Percentiles rank a stretch among this genome's conserved stretches.
Conservation (phyloP, 2,113 vertebrate species). For the Pseudopipra pipra region DNA sequence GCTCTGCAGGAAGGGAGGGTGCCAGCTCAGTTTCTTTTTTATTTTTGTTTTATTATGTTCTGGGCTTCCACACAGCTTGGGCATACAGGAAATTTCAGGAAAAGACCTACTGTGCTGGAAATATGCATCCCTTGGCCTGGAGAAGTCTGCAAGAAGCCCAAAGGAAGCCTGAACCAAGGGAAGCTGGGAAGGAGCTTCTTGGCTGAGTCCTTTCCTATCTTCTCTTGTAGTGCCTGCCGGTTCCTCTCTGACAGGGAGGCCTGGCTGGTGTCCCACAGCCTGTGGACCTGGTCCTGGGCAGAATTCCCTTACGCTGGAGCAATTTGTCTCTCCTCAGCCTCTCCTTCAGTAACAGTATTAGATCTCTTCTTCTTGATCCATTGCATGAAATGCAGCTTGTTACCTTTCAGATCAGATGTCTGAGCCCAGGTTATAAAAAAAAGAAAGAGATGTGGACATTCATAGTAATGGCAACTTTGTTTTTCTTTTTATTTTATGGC, state of each 20-base stretch:
- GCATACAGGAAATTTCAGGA: background rate
- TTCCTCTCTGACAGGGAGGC: background rate
- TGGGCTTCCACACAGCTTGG: background rate
- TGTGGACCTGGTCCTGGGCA: background rate
- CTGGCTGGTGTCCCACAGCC: background rate
- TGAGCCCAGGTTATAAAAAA: background rate
- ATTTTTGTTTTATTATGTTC: background rate
- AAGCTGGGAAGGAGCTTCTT: background rate
- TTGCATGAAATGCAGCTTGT: background rate
- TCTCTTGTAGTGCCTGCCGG: accelerated
- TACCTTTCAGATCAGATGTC: background rate
- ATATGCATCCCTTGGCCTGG: background rate
- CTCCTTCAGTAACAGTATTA: background rate
- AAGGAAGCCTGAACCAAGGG: background rate
- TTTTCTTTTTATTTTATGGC: background rate
- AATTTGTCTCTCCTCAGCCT: background rate
- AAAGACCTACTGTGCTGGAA: background rate
- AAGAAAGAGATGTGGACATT: background rate
- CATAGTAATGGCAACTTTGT: background rate
- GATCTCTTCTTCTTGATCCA: background rate
- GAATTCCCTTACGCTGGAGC: background rate
- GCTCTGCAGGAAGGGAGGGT: background rate
- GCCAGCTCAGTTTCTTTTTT: background rate
- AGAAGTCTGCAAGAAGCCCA: background rate
- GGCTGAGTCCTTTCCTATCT: background rate